These are phyloP conservation scores for Athene noctua DNA, from an alignment of 2,113 vertebrate genomes.

Conservation along the genomic window DNA sequence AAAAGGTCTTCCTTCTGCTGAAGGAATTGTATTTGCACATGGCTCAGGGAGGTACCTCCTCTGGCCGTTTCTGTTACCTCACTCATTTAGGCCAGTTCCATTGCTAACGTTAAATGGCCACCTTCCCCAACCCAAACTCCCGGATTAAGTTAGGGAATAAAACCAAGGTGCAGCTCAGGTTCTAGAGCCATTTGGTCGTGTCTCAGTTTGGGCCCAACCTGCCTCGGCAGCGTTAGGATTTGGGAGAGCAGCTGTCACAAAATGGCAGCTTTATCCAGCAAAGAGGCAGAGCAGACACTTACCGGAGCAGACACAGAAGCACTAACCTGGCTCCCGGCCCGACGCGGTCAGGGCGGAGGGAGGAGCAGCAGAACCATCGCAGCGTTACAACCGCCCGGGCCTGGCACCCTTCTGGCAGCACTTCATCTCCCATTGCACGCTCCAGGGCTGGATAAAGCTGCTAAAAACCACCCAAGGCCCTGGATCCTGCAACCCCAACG, in stretches of 20 bases:
- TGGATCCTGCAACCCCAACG: not conserved
- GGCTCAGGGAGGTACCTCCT: constrained; percentile 56
- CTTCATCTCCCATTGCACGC: not conserved
- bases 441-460: constrained; percentile 32
- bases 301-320: not conserved
- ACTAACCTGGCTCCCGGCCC: not conserved
- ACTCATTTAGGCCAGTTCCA: constrained; percentile 69
- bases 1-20: constrained; percentile 47
- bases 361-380: not conserved
- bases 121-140: not conserved
- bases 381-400: accelerated
- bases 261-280: not conserved
- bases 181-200: not conserved
- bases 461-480: not conserved
- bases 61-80: constrained; percentile 78
- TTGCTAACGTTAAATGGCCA: constrained; percentile 54
- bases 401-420: not conserved
- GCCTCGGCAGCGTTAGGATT: not conserved
- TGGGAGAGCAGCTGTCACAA: not conserved
- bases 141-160: not conserved
- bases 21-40: constrained; percentile 72
- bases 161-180: not conserved
- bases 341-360: not conserved
- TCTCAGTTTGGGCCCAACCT: not conserved
- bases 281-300: not conserved